Evolutionary conservation across 35 echinoderm and acorn worm genomes (phyloP).

Genomic region (Eucidaris tribuloides): DNA sequence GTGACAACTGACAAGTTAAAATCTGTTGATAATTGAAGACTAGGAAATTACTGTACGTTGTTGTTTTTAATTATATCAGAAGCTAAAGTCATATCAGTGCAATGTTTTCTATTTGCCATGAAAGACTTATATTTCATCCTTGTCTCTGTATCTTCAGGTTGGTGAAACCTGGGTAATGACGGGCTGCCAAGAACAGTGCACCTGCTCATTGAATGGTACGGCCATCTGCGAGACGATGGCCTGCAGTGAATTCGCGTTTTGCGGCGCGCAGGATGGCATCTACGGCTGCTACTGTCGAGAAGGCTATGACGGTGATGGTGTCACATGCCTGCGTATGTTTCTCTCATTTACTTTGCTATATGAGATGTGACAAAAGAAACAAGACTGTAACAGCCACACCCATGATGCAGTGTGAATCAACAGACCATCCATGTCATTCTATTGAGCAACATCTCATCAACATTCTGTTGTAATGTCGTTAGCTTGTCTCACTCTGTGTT

Average conservation of each 20-base stretch:
- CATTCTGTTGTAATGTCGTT: no score
- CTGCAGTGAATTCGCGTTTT: constrained; percentile 34
- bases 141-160: background rate
- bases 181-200: constrained; percentile 5
- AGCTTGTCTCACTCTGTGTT: background rate
- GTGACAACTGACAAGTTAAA: no score
- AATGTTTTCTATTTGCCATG: no score
- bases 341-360: background rate
- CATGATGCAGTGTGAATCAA: no score
- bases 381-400: no score
- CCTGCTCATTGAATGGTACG: background rate
- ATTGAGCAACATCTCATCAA: no score
- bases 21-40: no score
- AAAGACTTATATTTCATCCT: no score
- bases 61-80: no score
- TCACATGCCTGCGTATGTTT: constrained; percentile 25
- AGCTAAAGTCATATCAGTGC: no score
- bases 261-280: background rate
- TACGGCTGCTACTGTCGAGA: constrained; percentile 22
- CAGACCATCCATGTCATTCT: background rate
- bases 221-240: background rate
- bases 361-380: background rate
- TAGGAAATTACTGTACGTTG: no score
- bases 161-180: constrained; percentile 11
- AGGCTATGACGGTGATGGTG: constrained; percentile 49